Conservation (phyloP, 2,113 vertebrate species). For the Peromyscus californicus region DNA sequence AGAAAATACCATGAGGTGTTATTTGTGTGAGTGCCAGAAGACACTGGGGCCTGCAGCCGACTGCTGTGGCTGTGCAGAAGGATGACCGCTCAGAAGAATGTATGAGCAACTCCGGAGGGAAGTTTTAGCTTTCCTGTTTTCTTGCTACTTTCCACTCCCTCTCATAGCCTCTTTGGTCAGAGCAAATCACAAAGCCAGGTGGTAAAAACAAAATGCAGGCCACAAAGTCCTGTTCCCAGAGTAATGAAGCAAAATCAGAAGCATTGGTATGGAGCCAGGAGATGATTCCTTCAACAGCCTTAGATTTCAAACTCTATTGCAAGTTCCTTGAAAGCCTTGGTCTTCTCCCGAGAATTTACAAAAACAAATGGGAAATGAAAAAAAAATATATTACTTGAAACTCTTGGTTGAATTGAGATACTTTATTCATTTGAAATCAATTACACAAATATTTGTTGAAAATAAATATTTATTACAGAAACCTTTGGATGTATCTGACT, state of each 20-base stretch:
- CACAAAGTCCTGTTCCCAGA: background rate
- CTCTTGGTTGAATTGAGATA: conserved; percentile 26
- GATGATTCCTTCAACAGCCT: background rate
- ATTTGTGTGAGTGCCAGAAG: background rate
- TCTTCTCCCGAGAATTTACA: background rate
- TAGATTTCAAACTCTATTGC: background rate
- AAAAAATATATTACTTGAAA: background rate
- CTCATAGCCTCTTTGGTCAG: background rate
- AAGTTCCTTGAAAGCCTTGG: background rate
- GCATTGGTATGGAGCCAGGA: background rate
- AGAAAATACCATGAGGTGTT: background rate
- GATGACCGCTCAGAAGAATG: accelerated
- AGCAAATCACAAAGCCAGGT: background rate
- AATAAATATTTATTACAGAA: conserved; percentile 51
- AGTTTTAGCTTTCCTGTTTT: background rate
- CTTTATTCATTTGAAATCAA: conserved; percentile 57
- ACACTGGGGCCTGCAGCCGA: accelerated
- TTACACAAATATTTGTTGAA: conserved; percentile 51
- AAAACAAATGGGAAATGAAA: conserved; percentile 42
- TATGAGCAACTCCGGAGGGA: background rate
- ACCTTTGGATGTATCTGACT: background rate
- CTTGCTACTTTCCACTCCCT: background rate
- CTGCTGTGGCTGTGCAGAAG: accelerated
- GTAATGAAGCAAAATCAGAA: background rate
- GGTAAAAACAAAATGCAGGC: background rate